Evolutionary conservation across 1,140 invertebrate genomes (phyloP), one percentile per base, ranked within the genome.

Genomic region (Patella vulgata): DNA sequence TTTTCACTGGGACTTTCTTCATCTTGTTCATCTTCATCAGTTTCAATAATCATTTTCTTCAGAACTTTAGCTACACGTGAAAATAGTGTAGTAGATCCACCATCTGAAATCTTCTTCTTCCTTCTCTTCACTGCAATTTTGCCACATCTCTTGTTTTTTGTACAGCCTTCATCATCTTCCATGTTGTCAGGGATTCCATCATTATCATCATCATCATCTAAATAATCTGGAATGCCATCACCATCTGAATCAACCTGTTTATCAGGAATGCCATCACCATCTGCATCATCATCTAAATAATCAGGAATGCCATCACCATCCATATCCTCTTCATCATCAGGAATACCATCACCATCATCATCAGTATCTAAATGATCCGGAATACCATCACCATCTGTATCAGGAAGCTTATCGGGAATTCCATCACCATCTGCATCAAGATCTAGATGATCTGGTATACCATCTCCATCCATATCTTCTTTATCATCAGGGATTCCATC

Each of bases 381-480:
- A 42, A 77, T 73, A 43, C 75, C 75, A 64, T 80, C 78, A 11
- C 75, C 73, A 59, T 80, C 78, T 8, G 62, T 63, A 59, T 75
- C 77, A 12, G 63, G 63, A 31, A 73, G 42, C 19, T 70, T 60
- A 48, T 82, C 75, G 8, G 74, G 69, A 36, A 81, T 74, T 19
- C 76, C 79, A 66, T 81, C 79, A 36, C 74, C 73, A 61, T 84
- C 78, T 27, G 66, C 76, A 63, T 83, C 80, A 14, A 74, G 62
- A 43, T 81, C 78, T 27, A 72, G 36, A 59, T 82, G 51, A 52
- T 83, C 80, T n/a, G 79, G 79, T 33, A 82, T 82, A 17, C 82
- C 82, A 70, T 83, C 80, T 17, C 73, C 75, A 63, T 83, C 76
- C 36, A 66, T 61, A 54, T 77, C 70, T 55, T 77, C 70, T 19